A percentile compares a stretch with the other conserved stretches of the same genome.
These are phyloP conservation scores for Drosophila bunnanda DNA, from an alignment of 2,888 invertebrate species.

Conservation along the genomic window DNA sequence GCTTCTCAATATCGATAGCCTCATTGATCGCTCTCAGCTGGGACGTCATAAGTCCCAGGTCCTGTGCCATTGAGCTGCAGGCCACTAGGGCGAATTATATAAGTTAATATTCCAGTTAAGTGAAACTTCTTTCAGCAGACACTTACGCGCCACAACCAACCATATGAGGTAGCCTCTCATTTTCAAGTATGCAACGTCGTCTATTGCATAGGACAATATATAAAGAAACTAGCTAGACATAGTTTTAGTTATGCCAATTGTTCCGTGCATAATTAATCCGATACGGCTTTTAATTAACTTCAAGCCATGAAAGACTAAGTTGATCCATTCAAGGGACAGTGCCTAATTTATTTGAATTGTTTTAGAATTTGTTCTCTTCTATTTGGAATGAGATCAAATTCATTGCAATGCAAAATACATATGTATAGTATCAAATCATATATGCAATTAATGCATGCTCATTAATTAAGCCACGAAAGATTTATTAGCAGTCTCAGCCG, in stretches of 20 bases:
- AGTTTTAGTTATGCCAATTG: background rate
- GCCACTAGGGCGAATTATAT: background rate
- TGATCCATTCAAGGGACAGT: background rate
- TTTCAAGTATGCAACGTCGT: background rate
- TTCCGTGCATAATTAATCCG: background rate
- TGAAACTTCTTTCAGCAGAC: background rate
- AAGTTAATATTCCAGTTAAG: background rate
- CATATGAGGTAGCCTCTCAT: background rate
- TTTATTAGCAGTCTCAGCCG: constrained; percentile 1
- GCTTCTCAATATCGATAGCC: no score
- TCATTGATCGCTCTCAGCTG: accelerated
- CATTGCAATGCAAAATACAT: background rate
- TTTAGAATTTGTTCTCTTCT: background rate
- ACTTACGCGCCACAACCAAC: constrained; percentile 18
- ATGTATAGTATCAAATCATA: background rate
- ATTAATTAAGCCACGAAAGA: constrained; percentile 14
- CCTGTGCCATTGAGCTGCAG: background rate
- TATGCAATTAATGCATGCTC: background rate
- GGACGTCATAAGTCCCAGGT: accelerated
- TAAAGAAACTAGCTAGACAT: background rate
- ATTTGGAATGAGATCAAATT: no score
- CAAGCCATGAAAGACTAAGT: no score
- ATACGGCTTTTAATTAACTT: background rate
- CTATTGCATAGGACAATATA: background rate
- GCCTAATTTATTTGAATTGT: background rate